These are phyloP conservation scores for Papio anubis DNA, from an alignment of 2,113 vertebrate species.

Conservation along the genomic window DNA sequence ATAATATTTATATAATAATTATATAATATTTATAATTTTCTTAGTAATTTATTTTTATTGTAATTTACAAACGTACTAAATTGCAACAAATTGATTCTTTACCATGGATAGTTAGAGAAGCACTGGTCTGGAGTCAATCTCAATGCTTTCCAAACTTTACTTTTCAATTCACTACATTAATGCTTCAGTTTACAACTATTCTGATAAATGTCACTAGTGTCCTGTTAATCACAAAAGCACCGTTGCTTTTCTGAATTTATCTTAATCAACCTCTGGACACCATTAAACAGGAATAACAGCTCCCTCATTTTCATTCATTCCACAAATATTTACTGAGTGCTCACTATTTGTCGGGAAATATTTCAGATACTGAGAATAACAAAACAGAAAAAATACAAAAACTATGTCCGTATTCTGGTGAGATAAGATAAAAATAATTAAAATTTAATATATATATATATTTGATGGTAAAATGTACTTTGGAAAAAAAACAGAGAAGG, in stretches of 20 bases:
- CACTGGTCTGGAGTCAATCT: not conserved
- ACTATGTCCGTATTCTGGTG: not conserved
- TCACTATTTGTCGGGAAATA: not conserved
- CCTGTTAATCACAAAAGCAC: not conserved
- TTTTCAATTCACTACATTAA: not conserved
- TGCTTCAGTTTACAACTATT: not conserved
- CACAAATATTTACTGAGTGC: not conserved
- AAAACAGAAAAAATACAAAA: not conserved
- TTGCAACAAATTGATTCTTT: not conserved
- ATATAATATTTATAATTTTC: not conserved
- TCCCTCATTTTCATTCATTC: not conserved
- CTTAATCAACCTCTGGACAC: not conserved
- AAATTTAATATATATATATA: not conserved
- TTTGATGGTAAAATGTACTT: not conserved
- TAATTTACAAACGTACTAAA: not conserved
- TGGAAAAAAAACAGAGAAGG: not conserved
- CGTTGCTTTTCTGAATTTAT: not conserved
- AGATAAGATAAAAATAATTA: not conserved
- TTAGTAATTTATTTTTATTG: not conserved
- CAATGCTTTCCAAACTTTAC: not conserved
- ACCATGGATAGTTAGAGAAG: not conserved
- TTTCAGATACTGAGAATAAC: not conserved
- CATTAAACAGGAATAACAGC: not conserved
- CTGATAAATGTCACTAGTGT: not conserved
- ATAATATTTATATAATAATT: too few species aligned